Base-by-base conservation (phyloP, 2,113 vertebrate genomes). In the Symphodus melops region DNA sequence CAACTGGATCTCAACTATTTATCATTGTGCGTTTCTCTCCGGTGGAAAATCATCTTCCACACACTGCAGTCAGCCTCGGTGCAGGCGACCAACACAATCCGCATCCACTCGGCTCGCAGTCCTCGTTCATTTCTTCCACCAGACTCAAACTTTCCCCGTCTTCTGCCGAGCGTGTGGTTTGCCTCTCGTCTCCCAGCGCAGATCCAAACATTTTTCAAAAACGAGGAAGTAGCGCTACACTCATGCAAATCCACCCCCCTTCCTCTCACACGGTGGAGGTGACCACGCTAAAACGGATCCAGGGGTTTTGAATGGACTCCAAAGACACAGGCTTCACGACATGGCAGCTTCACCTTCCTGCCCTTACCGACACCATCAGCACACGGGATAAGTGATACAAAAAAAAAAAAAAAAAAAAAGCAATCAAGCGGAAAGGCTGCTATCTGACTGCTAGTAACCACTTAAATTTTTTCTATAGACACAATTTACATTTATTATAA, bases 401-500 rank as follows among this genome's bases (percentile, higher is more conserved):
- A 20, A 39, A 59, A 44, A 44, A 21, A 44, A n/a, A n/a, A n/a
- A 57, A 19, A 20, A 39, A 59, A 44, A 44, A 21, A 44, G 19
- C 19, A 51, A 49, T 37, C 28, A 52, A 70, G 25, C 28, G 54
- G 19, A 55, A 52, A 53, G 75, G 25, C 60, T 62, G 0, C 49
- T 42, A 75, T 64, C 71, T 69, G 20, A 61, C 23, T 39, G 16
- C 55, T 69, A 25, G 21, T 44, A 68, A 71, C 41, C n/a, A 59
- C 42, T 74, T 48, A 2, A 72, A 28, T 51, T 75, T 76, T 76
- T 59, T 66, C 84, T 87, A 86, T 68, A 77, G 17, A 60, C n/a
- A 64, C 25, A 53, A 28, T 77, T 69, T 37, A 72, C 61, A 84
- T 63, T 65, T 72, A 37, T 86, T 86, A 86, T 11, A 91, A 92